Evolutionary conservation across 1,140 invertebrate genomes (phyloP), one percentile per base, ranked within the genome.

Genomic region (Steinernema feltiae): DNA sequence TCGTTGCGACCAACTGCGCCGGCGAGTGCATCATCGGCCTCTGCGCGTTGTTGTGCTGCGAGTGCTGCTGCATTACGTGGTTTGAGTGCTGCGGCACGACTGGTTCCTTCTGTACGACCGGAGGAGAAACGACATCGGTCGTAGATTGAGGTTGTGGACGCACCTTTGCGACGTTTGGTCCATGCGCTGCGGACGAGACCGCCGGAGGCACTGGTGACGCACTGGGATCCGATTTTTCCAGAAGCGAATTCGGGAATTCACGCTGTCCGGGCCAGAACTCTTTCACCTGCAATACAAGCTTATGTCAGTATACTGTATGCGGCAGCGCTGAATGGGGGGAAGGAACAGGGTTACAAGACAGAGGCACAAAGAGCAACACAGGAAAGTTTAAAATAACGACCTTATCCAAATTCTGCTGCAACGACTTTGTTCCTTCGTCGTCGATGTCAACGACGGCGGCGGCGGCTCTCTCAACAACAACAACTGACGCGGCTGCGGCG

Each of bases 371-470:
- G 3, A 63, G 53, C 12, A 15, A 63, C 7, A 15, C 15, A 27
- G 24, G 3, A 63, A 21, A 27, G 24, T 63, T 63, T 72, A 73
- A 29, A 46, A 30, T 7, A 24, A 2, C 17, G 75, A 74, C 74
- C 69, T 79, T 79, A 46, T 79, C 78, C 21, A 79, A 46, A 32
- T 79, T 79, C 46, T 95, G 53, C 53, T 63, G 7, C 12, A 63
- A 21, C 15, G 24, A 63, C 53, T 63, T 63, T 3, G 53, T 63
- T 15, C 24, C 53, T 7, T 63, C 53, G 53, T 63, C 53, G 7
- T 46, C 41, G n/a, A 7, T 46, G 7, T 46, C 41, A 46, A 46
- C n/a, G 7, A 12, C 41, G 41, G n/a, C 41, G n/a, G n/a, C n/a
- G n/a, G n/a, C n/a, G n/a, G n/a, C n/a, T n/a, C n/a, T n/a, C n/a